phyloP scores from a whole-genome alignment of 2,113 vertebrate species.

The Solea senegalensis region DNA sequence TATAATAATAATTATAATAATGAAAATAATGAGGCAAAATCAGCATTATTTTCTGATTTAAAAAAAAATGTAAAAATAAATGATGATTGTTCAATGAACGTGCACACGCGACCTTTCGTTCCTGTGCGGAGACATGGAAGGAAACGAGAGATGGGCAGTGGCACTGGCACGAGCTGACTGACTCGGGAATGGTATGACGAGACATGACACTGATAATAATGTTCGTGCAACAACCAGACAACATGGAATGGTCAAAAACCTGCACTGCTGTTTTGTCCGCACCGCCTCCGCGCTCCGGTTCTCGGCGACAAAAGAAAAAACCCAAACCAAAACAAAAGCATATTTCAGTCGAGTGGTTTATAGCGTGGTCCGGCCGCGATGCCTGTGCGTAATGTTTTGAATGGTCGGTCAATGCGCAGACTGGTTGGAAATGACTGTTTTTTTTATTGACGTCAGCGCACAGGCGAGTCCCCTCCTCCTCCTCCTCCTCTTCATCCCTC shows the following conservation, averaged over 20 bases:
- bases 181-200: conserved; percentile 71
- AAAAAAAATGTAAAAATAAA: too few species aligned
- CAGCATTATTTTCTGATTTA: too few species aligned
- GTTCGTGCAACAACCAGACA: conserved; percentile 69
- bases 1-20: too few species aligned
- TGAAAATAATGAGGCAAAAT: too few species aligned
- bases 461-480: conserved; percentile 46
- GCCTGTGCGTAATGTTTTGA: conserved; percentile 78
- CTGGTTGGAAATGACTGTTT: conserved; percentile 78
- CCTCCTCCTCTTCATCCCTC: not conserved
- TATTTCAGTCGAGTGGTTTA: conserved; percentile 52
- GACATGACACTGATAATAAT: conserved; percentile 70
- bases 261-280: conserved; percentile 59
- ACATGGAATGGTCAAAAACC: conserved; percentile 71
- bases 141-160: conserved; percentile 61
- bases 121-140: conserved; percentile 45
- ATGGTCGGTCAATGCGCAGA: conserved; percentile 76
- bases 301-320: conserved; percentile 16
- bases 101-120: conserved; percentile 29
- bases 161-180: conserved; percentile 49
- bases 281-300: conserved; percentile 36
- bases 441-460: conserved; percentile 79
- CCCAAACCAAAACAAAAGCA: not conserved
- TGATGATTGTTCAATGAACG: conserved; percentile 6
- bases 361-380: conserved; percentile 63